phyloP scores from a whole-genome alignment of 2,888 invertebrate species.

The Villa cingulata region DNA sequence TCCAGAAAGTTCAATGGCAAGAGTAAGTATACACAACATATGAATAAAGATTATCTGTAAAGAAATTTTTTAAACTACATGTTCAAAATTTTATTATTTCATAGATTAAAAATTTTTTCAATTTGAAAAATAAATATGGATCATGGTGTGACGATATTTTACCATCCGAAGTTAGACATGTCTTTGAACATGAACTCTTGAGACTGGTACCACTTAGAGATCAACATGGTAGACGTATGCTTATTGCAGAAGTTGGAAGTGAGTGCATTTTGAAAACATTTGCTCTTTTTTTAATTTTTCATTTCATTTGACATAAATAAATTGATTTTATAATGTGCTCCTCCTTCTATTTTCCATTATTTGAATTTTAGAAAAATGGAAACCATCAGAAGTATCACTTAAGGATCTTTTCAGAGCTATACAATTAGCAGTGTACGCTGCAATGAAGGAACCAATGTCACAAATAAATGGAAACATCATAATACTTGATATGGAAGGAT shows the following conservation, averaged over 20 bases:
- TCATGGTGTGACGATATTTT: conserved; percentile 47
- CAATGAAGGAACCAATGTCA: conserved; percentile 63
- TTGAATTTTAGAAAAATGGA: conserved; percentile 50
- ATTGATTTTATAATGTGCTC: background rate
- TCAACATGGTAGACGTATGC: conserved; percentile 50
- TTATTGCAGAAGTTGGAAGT: conserved; percentile 60
- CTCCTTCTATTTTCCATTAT: background rate
- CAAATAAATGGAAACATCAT: conserved; percentile 64
- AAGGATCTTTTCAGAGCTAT: conserved; percentile 55
- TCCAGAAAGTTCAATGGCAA: conserved; percentile 61
- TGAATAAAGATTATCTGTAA: too few species aligned
- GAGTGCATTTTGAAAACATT: too few species aligned
- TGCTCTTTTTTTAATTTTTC: background rate
- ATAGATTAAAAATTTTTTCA: conserved; percentile 22
- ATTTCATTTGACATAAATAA: background rate
- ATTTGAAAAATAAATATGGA: conserved; percentile 49
- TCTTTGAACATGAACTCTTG: conserved; percentile 51
- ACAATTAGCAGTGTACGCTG: conserved; percentile 56
- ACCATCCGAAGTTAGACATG: conserved; percentile 47
- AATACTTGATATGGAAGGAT: conserved; percentile 61
- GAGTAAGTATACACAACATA: conserved; percentile 47
- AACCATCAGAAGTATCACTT: conserved; percentile 51
- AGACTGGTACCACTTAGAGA: conserved; percentile 56
- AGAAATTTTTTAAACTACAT: background rate
- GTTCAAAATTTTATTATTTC: background rate